Evolutionary conservation across 2,888 invertebrate genomes (phyloP), one percentile per base, ranked within the genome.

Genomic region (Deroplatys truncata): DNA sequence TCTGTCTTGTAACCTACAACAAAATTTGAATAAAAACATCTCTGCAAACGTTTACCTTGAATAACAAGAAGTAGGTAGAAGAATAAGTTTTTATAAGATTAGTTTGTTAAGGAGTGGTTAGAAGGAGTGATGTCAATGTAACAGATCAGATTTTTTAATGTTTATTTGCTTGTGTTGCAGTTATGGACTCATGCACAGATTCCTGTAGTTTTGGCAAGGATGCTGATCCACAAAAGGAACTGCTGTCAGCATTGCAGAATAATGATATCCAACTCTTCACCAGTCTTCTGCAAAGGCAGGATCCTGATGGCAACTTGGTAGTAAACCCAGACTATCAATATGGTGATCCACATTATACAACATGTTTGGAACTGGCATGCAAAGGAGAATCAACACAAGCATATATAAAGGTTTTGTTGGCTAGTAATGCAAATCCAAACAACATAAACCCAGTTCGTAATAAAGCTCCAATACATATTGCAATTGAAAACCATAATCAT

Each of bases 241-340:
- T 89, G 1, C 82, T 89, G 25, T 43, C 28, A 16, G 89, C 85
- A 20, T 49, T 89, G 28, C 72, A 84, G 72, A 83, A 86, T 28
- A 85, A 28, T 35, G 28, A 89, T 25, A 72, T 86, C 28, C 20
- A 31, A 7, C 29, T 31, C 28, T 89, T 89, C 83, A 83, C 35
- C 35, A 82, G 25, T 28, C 28, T 89, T n/a, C 82, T 89, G 16
- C 86, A 85, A 15, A 35, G 82, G 25, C 72, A 31, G 8, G 72
- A 86, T 28, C 15, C 89, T 13, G 89, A 89, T 43, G 89, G 89
- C 9, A 43, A 43, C 25, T n/a, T n/a, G 13, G 8, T 89, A 3
- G 83, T 86, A 20, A 83, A 89, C 82, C 89, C 89, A 16, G 83
- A 89, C 28, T 82, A 89, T 82, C 83, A 82, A 29, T 89, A 89